These are phyloP conservation scores for Sparidentex hasta DNA, from an alignment of 2,797 vertebrate species.

Conservation along the genomic window DNA sequence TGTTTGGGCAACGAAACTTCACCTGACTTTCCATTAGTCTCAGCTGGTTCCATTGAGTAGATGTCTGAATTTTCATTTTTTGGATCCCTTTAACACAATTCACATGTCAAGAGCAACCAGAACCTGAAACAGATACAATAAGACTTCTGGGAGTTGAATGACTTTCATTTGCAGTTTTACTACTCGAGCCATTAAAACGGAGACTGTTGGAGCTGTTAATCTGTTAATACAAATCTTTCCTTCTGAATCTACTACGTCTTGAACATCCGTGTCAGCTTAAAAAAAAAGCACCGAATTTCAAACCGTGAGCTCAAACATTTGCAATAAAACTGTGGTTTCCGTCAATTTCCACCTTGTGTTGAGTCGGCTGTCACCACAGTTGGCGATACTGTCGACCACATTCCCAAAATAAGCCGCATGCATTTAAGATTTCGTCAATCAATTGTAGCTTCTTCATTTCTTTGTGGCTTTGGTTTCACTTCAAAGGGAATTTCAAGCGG, in stretches of 20 bases:
- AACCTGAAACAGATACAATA: slow-evolving; percentile 1
- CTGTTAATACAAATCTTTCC: not conserved
- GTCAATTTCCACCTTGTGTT: not conserved
- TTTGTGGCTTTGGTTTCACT: slow-evolving; percentile 16
- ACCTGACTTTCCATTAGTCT: too few relatives aligned
- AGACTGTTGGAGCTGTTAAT: not conserved
- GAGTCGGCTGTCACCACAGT: slow-evolving; percentile 21
- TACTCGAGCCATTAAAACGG: not conserved
- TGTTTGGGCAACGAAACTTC: too few relatives aligned
- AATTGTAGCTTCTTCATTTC: slow-evolving; percentile 28
- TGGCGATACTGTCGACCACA: not conserved
- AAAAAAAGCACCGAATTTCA: not conserved
- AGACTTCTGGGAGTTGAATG: not conserved
- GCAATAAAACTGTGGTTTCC: not conserved
- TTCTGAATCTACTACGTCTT: not conserved
- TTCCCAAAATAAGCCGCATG: slow-evolving; percentile 29
- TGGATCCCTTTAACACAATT: too few relatives aligned
- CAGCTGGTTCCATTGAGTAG: too few relatives aligned
- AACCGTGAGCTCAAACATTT: not conserved
- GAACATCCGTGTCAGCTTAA: not conserved
- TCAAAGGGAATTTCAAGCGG: slow-evolving; percentile 38
- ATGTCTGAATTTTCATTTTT: too few relatives aligned
- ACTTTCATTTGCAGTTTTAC: not conserved
- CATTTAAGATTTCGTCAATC: slow-evolving; percentile 48
- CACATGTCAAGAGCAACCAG: slow-evolving; percentile 1